These are phyloP conservation scores for Brenthis daphne DNA, from an alignment of 2,888 invertebrate genomes.

Conservation along the genomic window DNA sequence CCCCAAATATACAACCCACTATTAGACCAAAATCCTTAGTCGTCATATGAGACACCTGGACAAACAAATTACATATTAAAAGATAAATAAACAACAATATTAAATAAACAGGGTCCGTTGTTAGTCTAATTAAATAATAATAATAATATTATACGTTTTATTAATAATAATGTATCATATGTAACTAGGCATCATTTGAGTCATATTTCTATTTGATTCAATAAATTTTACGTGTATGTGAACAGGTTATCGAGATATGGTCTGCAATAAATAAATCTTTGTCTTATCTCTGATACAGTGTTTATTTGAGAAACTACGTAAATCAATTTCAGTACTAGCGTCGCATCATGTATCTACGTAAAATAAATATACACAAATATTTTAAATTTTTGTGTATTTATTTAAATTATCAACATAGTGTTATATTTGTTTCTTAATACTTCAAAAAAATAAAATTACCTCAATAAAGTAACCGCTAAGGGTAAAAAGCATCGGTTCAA, in stretches of 20 bases:
- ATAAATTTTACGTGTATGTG: conserved; percentile 19
- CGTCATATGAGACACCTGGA: conserved; percentile 62
- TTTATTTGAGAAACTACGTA: conserved; percentile 35
- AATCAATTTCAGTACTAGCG: conserved; percentile 33
- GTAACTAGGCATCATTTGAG: neutral
- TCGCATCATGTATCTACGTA: conserved; percentile 5
- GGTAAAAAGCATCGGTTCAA: conserved; percentile 75
- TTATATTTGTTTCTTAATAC: neutral
- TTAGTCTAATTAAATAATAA: neutral
- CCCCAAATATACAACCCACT: conserved; percentile 62
- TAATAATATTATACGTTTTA: neutral
- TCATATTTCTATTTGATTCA: neutral
- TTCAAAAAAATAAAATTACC: conserved; percentile 46
- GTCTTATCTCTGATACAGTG: conserved; percentile 29
- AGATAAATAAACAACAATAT: neutral
- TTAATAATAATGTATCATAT: no score
- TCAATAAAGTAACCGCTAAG: conserved; percentile 73
- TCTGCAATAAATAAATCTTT: conserved; percentile 22
- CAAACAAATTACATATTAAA: neutral
- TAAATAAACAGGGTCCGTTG: neutral
- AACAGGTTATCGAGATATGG: conserved; percentile 13
- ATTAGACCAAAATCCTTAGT: conserved; percentile 61
- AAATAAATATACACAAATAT: neutral
- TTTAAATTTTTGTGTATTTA: neutral
- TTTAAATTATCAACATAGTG: neutral